Conservation (phyloP, 2,113 vertebrate genomes). For the Benitochromis conjunctus region DNA sequence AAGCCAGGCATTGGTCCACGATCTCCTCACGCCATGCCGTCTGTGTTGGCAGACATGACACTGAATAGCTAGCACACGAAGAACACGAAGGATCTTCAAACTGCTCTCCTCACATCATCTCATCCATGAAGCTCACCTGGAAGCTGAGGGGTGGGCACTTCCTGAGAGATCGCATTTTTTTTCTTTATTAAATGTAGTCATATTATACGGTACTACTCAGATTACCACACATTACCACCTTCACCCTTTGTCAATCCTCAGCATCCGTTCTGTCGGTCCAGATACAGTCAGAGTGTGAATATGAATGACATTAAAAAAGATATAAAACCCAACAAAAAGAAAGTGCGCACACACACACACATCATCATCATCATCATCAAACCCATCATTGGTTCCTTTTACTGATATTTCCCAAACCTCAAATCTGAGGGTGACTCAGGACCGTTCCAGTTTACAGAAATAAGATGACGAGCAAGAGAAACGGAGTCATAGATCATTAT, state of each 20-base stretch:
- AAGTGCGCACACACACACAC: not conserved
- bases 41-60: not conserved
- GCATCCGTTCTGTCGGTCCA: not conserved
- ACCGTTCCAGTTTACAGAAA: not conserved
- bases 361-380: not conserved
- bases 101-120: not conserved
- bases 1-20: not conserved
- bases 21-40: not conserved
- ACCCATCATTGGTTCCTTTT: not conserved
- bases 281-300: not conserved
- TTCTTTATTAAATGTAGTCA: not conserved
- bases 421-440: not conserved
- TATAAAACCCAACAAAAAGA: not conserved
- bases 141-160: not conserved
- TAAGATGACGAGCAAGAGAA: not conserved
- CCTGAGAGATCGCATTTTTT: not conserved
- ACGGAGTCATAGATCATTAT: rapidly evolving
- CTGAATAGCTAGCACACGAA: rapidly evolving
- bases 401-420: not conserved
- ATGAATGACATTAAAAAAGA: not conserved
- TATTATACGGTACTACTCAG: not conserved
- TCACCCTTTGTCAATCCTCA: no score
- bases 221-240: not conserved
- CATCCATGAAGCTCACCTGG: not conserved
- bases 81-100: not conserved